Base-by-base conservation (phyloP, 2,113 vertebrate species). In the Psammodynastes pulverulentus region DNA sequence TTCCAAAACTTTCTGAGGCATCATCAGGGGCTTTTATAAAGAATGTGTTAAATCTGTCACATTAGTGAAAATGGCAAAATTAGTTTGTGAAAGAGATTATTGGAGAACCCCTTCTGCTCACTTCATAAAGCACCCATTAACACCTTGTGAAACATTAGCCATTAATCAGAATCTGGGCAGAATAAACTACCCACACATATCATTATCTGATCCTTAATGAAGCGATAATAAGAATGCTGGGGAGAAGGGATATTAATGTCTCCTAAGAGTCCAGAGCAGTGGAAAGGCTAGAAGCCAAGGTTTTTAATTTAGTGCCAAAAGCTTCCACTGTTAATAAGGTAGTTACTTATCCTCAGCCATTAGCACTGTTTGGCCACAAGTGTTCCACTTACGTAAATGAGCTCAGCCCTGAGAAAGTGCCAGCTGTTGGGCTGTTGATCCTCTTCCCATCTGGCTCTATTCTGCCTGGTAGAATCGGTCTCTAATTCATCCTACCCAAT, bases 171-270 rank as follows among this genome's bases (percentile, higher is more conserved):
- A 92, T 94, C 91, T 0, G 84, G 45, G 90, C 94, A 95, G 95
- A 96, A 96, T 96, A 96, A 96, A 93, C 94, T 93, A 95, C 95
- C 95, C 94, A 94, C 93, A 95, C 95, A 94, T 96, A 95, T 97
- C 97, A 95, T 96, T 97, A 97, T 96, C 94, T 94, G 94, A 94
- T 96, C 94, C 95, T 95, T 97, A 97, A 97, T 97, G 97, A 97
- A 97, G 97, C 95, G 95, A 96, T 97, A 97, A 97, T 96, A 95
- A 96, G 96, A 96, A 95, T 94, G 95, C 96, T 95, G 97, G 95
- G 95, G 95, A 97, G 95, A 93, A 93, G 94, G 86, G 97, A 97
- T 97, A 96, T 96, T 97, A 97, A 97, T 97, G 95, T 92, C 96
- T 96, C 96, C 95, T 95, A 95, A 96, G 97, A 96, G 96, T 95